Base-by-base conservation (phyloP, 1,140 invertebrate genomes). In the Phenacoccus solenopsis region DNA sequence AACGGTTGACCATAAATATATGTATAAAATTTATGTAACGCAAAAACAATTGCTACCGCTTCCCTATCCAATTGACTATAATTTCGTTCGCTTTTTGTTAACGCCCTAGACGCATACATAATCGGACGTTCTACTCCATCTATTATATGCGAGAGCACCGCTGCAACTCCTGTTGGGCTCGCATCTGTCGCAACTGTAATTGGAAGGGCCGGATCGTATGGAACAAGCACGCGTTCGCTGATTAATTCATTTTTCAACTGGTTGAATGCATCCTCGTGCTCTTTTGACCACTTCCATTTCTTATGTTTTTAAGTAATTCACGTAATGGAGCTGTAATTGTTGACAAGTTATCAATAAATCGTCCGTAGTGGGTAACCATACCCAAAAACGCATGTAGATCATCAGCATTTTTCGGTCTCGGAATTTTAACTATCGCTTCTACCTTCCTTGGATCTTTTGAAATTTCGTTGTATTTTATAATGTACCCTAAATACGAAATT, bases 21-120 rank as follows among this genome's bases (percentile, higher is more conserved):
- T 64, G 84, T 74, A 70, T 84, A 79, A 73, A 84, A 84, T 70
- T 80, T 81, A 56, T 76, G 73, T 64, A 82, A 71, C 16, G 78
- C 80, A 75, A 77, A 81, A 49, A 83, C 71, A 27, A 85, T 78
- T 3, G 79, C 77, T 12, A 82, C 74, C 0, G 77, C 81, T 75
- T 86, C 84, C 72, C 80, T 80, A 35, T 87, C 81, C 4, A 82
- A 75, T 70, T 83, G 79, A 20, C 76, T 74, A 73, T 84, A 85
- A 13, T 81, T 80, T 72, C 75, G 73, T 74, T 86, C 80, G 2
- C 79, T 74, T 3, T 64, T 28, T 21, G 74, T 79, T 10, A 85
- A 74, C 4, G 80, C 78, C 27, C 78, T 74, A 16, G 81, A 84
- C 0, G 77, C 80, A 74, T 75, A 84, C 12, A 76, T 76, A 21